Base-by-base conservation (phyloP, 2,888 invertebrate genomes). In the Cremastinae sp. region DNA sequence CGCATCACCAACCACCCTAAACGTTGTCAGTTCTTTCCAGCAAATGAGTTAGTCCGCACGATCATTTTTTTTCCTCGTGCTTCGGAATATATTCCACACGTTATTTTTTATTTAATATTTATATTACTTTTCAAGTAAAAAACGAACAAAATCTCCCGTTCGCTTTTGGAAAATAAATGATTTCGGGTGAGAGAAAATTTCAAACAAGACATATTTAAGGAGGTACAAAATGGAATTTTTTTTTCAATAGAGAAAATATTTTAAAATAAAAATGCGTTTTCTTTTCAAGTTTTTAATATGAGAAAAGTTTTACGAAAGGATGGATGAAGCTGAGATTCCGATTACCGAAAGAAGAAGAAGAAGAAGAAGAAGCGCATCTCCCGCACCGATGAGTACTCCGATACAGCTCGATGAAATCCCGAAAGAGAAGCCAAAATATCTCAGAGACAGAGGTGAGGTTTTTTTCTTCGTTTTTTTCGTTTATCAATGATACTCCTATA, bases 391-490 rank as follows among this genome's bases (percentile, higher is more conserved):
- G n/a, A n/a, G 45, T 55, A 75, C 75, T 3, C 18, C 71, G 14
- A 75, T 72, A 22, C 69, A 47, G 53, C 58, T 53, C 37, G 69
- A 71, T 28, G 39, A 53, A 68, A 78, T 84, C 59, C 81, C 78
- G 28, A 81, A 80, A 20, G 86, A 86, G 66, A 87, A 86, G 69
- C 85, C 87, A 2, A 81, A 82, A 41, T 87, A 87, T 78, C 82
- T 84, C 59, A 83, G 87, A 28, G 87, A 86, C 59, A 83, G 82
- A 87, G 87, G 87, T 87, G 80, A 53, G 22, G 18, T 64, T 58
- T 62, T 4, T 41, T 28, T n/a, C n/a, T n/a, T n/a, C n/a, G n/a
- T n/a, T n/a, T n/a, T n/a, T n/a, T n/a, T n/a, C n/a, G n/a, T n/a
- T n/a, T n/a, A n/a, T n/a, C n/a, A n/a, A n/a, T n/a, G n/a, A n/a